phyloP scores from a whole-genome alignment of 2,888 invertebrate genomes.

The Peribatodes rhomboidaria region DNA sequence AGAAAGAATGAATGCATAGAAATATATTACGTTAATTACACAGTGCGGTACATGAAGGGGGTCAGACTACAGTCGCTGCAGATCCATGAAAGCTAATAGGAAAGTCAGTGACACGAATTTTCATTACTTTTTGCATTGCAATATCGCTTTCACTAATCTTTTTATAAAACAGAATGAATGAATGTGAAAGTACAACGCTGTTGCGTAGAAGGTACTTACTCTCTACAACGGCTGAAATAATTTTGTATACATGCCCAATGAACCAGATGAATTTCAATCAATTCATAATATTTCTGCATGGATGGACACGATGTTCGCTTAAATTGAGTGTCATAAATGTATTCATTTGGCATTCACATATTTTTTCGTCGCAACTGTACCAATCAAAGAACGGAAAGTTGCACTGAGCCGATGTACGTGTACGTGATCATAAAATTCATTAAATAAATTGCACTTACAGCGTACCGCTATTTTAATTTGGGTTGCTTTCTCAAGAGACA shows the following conservation, averaged over 20 bases:
- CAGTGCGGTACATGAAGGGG: slow-evolving; percentile 55
- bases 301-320: slow-evolving; percentile 58
- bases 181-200: slow-evolving; percentile 81
- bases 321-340: slow-evolving; percentile 56
- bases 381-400: slow-evolving; percentile 61
- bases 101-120: slow-evolving; percentile 84
- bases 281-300: slow-evolving; percentile 60
- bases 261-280: slow-evolving; percentile 65
- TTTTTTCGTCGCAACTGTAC: slow-evolving; percentile 46
- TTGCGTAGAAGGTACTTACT: slow-evolving; percentile 61
- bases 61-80: slow-evolving; percentile 67
- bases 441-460: slow-evolving; percentile 61
- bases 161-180: slow-evolving; percentile 78
- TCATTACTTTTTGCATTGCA: slow-evolving; percentile 80
- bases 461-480: slow-evolving; percentile 66
- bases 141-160: slow-evolving; percentile 84
- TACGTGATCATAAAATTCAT: slow-evolving; percentile 55
- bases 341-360: slow-evolving; percentile 30
- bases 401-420: slow-evolving; percentile 34
- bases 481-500: slow-evolving; percentile 65
- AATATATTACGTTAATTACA: slow-evolving; percentile 49
- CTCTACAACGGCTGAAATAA: slow-evolving; percentile 60
- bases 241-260: slow-evolving; percentile 66
- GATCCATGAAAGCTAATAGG: slow-evolving; percentile 71
- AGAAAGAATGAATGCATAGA: slow-evolving; percentile 41